These are phyloP conservation scores for Aradus depressus DNA, from an alignment of 2,888 invertebrate genomes.

Conservation along the genomic window DNA sequence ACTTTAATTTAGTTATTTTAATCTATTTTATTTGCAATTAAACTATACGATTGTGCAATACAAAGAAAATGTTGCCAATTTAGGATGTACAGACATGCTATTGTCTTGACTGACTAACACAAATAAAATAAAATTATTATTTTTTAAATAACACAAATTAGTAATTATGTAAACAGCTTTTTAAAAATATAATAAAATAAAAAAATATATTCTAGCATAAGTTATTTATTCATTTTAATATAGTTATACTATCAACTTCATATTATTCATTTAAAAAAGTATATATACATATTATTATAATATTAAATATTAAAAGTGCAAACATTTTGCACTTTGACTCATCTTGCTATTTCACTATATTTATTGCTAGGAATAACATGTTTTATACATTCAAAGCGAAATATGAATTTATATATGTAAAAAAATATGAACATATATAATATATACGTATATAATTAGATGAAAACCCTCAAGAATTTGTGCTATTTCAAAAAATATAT, in stretches of 20 bases:
- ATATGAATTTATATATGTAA: conserved; percentile 18
- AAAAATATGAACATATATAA: conserved; percentile 25
- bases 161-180: conserved; percentile 26
- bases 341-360: conserved; percentile 24
- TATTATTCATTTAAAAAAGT: conserved; percentile 19
- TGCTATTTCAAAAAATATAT: conserved; percentile 25
- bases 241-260: conserved; percentile 25
- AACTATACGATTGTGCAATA: conserved; percentile 28
- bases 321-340: conserved; percentile 18
- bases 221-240: conserved; percentile 28
- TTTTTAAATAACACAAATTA: conserved; percentile 26
- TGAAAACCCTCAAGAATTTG: conserved; percentile 21
- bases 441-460: conserved; percentile 24
- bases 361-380: conserved; percentile 27
- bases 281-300: conserved; percentile 8
- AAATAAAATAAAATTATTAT: conserved; percentile 21
- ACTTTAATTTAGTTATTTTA: conserved; percentile 1
- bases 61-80: conserved; percentile 17
- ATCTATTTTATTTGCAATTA: conserved; percentile 13
- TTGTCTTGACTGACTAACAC: conserved; percentile 22
- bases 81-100: conserved; percentile 14
- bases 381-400: conserved; percentile 25
- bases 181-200: conserved; percentile 27
- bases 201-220: conserved; percentile 24
- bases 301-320: conserved; percentile 12